A percentile compares a stretch with the other conserved stretches of the same genome.
These are phyloP conservation scores for Nestor notabilis DNA, from an alignment of 2,113 vertebrate species.

Conservation along the genomic window DNA sequence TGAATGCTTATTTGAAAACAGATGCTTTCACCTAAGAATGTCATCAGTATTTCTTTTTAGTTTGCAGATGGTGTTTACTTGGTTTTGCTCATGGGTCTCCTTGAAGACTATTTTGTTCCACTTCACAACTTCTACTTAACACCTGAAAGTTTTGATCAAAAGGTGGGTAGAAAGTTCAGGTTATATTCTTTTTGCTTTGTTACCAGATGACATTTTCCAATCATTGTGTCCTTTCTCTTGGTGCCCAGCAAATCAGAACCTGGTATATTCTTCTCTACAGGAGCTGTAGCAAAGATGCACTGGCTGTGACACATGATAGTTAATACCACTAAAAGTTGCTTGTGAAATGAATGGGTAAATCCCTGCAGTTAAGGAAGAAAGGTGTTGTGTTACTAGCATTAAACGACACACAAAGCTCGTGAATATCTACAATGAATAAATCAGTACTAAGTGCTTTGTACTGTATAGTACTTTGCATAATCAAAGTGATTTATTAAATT, in stretches of 20 bases:
- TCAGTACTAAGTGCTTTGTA: not conserved
- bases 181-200: not conserved
- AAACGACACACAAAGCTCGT: not conserved
- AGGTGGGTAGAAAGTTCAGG: constrained; percentile 75
- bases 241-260: not conserved
- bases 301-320: not conserved
- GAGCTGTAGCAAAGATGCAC: not conserved
- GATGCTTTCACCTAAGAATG: not conserved
- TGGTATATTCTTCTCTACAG: not conserved
- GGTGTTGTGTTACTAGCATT: not conserved
- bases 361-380: not conserved
- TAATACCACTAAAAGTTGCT: not conserved
- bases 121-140: constrained; percentile 95
- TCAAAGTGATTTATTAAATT: not conserved
- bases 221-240: not conserved
- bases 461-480: not conserved
- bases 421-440: not conserved
- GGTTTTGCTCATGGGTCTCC: constrained; percentile 92
- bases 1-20: not conserved
- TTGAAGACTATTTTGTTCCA: constrained; percentile 95
- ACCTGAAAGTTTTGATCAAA: constrained; percentile 94
- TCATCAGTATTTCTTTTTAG: constrained; percentile 65
- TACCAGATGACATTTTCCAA: fast-evolving
- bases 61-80: constrained; percentile 98
- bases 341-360: not conserved